Evolutionary conservation across 2,113 vertebrate species (phyloP).

Genomic region (Tetrax tetrax): DNA sequence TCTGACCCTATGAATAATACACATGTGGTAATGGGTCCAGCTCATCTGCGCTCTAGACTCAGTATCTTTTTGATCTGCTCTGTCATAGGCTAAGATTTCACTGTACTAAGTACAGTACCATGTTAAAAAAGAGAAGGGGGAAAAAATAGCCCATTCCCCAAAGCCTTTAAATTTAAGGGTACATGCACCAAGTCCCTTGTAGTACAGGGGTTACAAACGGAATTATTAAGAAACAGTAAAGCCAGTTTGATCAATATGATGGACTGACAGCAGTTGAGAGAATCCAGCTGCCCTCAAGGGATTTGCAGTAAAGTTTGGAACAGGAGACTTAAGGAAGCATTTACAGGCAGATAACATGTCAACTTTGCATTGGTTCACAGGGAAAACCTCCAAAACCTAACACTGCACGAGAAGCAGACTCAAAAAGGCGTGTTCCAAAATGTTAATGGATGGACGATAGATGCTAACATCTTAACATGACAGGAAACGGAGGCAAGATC

Average conservation of each 20-base stretch:
- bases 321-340: not conserved
- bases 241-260: not conserved
- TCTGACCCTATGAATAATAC: not conserved
- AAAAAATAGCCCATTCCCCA: not conserved
- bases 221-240: not conserved
- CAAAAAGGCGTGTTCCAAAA: not conserved
- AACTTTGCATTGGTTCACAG: not conserved
- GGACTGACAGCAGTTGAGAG: not conserved
- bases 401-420: not conserved
- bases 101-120: not conserved
- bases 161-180: not conserved
- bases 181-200: not conserved
- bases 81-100: not conserved
- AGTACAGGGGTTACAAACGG: not conserved
- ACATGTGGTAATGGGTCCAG: not conserved
- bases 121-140: not conserved
- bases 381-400: not conserved
- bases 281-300: not conserved
- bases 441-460: not conserved
- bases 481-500: not conserved
- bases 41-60: not conserved
- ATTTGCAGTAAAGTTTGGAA: not conserved
- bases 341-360: not conserved
- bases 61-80: not conserved
- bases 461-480: not conserved